Percentiles rank a stretch among this genome's conserved stretches.
These are phyloP conservation scores for Drosophila peninsularis DNA, from an alignment of 2,888 invertebrate genomes.

Conservation along the genomic window DNA sequence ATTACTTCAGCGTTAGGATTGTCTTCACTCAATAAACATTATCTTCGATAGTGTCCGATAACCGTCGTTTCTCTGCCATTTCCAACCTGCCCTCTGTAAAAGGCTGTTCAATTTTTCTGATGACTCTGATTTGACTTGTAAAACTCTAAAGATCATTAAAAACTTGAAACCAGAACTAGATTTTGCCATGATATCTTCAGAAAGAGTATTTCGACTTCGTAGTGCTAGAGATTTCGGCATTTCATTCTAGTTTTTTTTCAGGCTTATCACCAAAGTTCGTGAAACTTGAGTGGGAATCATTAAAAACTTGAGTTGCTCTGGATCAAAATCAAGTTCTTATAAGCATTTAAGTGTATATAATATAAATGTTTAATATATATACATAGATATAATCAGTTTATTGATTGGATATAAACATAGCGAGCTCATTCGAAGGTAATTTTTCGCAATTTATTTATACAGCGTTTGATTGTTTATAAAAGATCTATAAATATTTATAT, in stretches of 20 bases:
- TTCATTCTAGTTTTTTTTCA: not conserved
- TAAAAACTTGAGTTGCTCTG: conserved; percentile 17
- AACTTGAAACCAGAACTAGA: too few relatives aligned
- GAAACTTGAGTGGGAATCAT: conserved; percentile 19
- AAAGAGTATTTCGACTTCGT: not conserved
- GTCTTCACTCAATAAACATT: too few relatives aligned
- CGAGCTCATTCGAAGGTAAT: conserved; percentile 41
- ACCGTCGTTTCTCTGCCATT: too few relatives aligned
- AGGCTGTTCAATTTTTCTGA: too few relatives aligned
- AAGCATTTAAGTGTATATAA: not conserved
- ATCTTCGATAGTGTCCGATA: too few relatives aligned
- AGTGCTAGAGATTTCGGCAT: not conserved
- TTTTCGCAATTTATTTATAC: conserved; percentile 59
- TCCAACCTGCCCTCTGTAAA: too few relatives aligned
- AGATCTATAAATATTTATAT: conserved; percentile 33
- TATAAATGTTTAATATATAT: not conserved
- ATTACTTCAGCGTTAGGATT: too few relatives aligned
- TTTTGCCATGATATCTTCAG: not conserved
- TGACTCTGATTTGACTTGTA: too few relatives aligned
- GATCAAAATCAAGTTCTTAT: not conserved
- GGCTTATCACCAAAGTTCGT: conserved; percentile 6
- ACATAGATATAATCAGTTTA: conserved; percentile 1
- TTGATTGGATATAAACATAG: conserved; percentile 6
- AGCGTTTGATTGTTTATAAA: conserved; percentile 28
- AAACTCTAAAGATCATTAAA: too few relatives aligned